Conservation (phyloP, 2,888 invertebrate genomes). For the Tupiocoris notatus region DNA sequence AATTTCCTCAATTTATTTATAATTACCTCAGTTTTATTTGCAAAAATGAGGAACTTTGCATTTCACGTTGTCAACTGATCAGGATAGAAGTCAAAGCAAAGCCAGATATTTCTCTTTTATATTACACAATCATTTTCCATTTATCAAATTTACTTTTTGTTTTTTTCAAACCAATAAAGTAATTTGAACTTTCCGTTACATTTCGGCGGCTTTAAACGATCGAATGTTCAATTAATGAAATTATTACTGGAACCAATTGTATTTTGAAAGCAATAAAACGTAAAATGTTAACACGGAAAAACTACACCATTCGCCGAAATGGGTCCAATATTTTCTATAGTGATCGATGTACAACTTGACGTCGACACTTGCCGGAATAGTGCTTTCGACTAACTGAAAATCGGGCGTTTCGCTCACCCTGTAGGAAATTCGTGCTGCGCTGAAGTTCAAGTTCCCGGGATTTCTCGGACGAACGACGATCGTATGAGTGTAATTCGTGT, state of each 20-base stretch:
- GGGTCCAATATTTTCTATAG: background rate
- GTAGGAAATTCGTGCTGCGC: background rate
- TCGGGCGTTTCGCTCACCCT: background rate
- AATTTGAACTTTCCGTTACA: too few species aligned
- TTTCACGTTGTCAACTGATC: too few species aligned
- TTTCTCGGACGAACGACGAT: background rate
- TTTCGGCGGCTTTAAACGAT: too few species aligned
- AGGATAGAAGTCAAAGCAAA: too few species aligned
- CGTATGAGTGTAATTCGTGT: background rate
- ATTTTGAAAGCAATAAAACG: background rate
- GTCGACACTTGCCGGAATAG: background rate
- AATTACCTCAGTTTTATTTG: too few species aligned
- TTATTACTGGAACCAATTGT: background rate
- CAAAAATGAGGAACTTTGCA: too few species aligned
- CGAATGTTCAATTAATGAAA: too few species aligned
- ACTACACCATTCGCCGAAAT: background rate
- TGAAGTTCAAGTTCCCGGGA: background rate
- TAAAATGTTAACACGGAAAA: background rate
- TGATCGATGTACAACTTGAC: background rate
- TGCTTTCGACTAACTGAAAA: background rate
- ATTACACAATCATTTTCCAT: too few species aligned
- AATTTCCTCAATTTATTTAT: too few species aligned
- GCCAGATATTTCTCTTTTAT: too few species aligned
- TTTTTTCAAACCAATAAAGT: background rate
- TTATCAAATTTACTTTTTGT: background rate